A percentile compares a stretch with the other conserved stretches of the same genome.
phyloP scores from a whole-genome alignment of 2,797 vertebrate genomes.

The Morus bassanus region DNA sequence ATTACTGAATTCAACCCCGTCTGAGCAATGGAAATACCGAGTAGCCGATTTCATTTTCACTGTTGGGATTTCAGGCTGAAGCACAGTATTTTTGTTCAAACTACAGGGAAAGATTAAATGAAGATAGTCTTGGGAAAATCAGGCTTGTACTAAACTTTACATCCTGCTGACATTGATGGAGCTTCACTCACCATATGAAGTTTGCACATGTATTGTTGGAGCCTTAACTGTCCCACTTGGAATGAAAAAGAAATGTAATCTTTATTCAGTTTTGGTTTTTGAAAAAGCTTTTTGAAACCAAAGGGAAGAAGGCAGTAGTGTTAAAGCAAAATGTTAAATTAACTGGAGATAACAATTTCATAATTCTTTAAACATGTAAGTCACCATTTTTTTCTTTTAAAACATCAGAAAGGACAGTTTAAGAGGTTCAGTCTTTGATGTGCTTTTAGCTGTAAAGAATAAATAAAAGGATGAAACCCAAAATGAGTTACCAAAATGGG shows the following conservation, averaged over 20 bases:
- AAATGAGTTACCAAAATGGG: neutral
- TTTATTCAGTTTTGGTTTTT: neutral
- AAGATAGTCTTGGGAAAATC: neutral
- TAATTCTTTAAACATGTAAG: neutral
- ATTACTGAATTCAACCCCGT: neutral
- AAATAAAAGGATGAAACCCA: neutral
- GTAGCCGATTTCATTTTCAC: neutral
- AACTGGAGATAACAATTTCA: neutral
- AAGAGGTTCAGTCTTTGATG: neutral
- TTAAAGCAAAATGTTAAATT: neutral
- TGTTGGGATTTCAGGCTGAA: neutral
- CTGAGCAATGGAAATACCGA: neutral
- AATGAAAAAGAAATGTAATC: neutral
- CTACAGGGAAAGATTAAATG: neutral
- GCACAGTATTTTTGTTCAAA: neutral
- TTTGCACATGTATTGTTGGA: neutral
- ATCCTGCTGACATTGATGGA: neutral
- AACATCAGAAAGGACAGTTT: neutral
- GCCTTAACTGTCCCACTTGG: neutral
- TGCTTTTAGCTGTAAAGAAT: neutral
- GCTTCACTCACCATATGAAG: neutral
- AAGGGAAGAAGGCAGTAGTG: neutral
- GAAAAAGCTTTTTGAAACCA: neutral
- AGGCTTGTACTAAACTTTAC: neutral
- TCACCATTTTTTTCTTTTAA: neutral